A percentile compares a stretch with the other conserved stretches of the same genome.
Evolutionary conservation across 1,140 invertebrate genomes (phyloP).

Genomic region (Pseudachorutes palmiensis): DNA sequence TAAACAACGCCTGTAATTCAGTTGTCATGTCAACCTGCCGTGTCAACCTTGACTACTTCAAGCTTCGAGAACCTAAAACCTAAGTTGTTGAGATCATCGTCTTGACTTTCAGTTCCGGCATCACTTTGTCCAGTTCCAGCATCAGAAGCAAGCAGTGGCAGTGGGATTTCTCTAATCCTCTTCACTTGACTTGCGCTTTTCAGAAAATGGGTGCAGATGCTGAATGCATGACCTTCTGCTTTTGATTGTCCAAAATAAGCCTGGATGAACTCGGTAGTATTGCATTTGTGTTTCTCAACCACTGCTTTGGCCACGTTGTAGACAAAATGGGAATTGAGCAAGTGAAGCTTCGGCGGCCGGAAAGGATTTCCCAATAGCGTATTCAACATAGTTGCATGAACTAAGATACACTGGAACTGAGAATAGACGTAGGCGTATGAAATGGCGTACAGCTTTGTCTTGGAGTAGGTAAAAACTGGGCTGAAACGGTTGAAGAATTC

Average conservation of each 20-base stretch:
- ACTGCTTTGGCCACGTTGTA: constrained; percentile 9
- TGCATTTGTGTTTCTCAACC: neutral
- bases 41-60: too few relatives aligned
- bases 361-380: constrained; percentile 14
- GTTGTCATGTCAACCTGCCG: too few relatives aligned
- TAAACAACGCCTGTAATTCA: neutral
- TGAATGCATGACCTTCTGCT: too few relatives aligned
- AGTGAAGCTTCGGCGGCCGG: neutral
- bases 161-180: too few relatives aligned
- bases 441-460: constrained; percentile 12
- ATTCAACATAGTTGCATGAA: constrained; percentile 2
- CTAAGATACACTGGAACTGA: constrained; percentile 13
- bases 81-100: too few relatives aligned
- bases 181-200: too few relatives aligned
- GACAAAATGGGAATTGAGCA: constrained; percentile 14
- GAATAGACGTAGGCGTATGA: constrained; percentile 1
- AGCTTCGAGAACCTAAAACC: too few relatives aligned
- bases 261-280: constrained; percentile 1
- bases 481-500: neutral
- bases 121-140: too few relatives aligned
- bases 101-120: too few relatives aligned
- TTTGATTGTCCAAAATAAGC: neutral
- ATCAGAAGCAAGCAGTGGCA: too few relatives aligned
- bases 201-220: too few relatives aligned
- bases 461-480: neutral